Percentiles rank a stretch among this genome's conserved stretches.
Conservation (phyloP, 2,113 vertebrate species). For the Myanophis thanlyinensis region DNA sequence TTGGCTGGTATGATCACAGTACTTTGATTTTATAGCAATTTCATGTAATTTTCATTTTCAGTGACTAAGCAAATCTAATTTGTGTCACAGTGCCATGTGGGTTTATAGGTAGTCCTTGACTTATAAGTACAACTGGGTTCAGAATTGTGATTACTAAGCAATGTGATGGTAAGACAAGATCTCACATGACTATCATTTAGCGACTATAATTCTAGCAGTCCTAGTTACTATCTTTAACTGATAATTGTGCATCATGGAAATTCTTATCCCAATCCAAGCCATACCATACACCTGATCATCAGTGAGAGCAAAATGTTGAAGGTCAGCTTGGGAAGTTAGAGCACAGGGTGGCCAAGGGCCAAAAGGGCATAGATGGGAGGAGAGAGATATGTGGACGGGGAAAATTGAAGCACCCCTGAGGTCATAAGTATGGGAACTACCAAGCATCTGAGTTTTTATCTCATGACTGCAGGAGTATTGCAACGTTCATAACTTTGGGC, state of each 20-base stretch:
- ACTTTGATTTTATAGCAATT: neutral
- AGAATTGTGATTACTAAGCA: neutral
- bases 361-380: neutral
- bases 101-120: neutral
- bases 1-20: slow-evolving; percentile 76
- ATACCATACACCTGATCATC: neutral
- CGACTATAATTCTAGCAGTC: neutral
- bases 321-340: neutral
- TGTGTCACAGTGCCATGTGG: neutral
- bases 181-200: neutral
- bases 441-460: neutral
- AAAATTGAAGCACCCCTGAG: neutral
- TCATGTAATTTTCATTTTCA: neutral
- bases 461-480: neutral
- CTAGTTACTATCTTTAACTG: neutral
- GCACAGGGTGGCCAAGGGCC: neutral
- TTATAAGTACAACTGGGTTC: neutral
- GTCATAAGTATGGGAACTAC: too few species aligned
- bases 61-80: neutral
- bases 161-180: neutral
- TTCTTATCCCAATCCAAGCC: neutral
- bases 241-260: neutral
- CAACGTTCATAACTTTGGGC: neutral
- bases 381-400: neutral
- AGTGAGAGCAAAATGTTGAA: neutral